These are phyloP conservation scores for Drosophila asahinai DNA, from an alignment of 1,140 invertebrate species.

Conservation along the genomic window DNA sequence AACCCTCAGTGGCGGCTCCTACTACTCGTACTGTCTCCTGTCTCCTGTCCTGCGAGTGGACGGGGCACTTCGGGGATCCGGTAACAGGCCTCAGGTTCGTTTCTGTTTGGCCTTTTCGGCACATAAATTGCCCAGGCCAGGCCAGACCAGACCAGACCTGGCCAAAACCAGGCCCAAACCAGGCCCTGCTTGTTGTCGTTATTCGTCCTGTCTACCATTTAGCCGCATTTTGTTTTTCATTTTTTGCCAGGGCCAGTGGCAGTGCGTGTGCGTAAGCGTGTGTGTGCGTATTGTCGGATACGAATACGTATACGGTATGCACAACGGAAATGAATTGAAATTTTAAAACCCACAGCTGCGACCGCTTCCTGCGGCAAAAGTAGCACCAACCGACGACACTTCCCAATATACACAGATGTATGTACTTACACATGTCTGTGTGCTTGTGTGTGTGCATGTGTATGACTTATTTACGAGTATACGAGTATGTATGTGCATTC, in stretches of 20 bases:
- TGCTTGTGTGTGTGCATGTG: neutral
- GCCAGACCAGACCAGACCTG: conserved; percentile 14
- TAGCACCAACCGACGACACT: conserved; percentile 67
- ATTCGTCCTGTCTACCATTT: conserved; percentile 70
- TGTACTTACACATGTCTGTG: conserved; percentile 50
- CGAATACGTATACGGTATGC: conserved; percentile 50
- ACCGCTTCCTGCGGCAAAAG: conserved; percentile 82
- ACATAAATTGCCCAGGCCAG: conserved; percentile 60
- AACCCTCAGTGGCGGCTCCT: neutral
- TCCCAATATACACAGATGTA: conserved; percentile 48
- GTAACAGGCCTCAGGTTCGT: conserved; percentile 42
- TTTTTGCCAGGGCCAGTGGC: conserved; percentile 7
- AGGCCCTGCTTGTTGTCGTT: conserved; percentile 43
- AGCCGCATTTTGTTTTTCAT: conserved; percentile 64
- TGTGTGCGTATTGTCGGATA: conserved; percentile 13
- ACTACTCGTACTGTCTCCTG: no score
- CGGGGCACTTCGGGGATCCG: conserved; percentile 16
- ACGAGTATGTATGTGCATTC: conserved; percentile 20
- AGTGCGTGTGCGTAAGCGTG: conserved; percentile 1
- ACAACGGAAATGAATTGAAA: conserved; percentile 83
- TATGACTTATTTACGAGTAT: conserved; percentile 36
- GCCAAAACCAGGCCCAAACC: conserved; percentile 7
- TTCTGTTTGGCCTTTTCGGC: conserved; percentile 63
- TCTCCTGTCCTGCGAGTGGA: neutral
- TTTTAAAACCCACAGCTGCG: conserved; percentile 83